Base-by-base conservation (phyloP, 2,113 vertebrate species). In the Triplophysa tibetana region DNA sequence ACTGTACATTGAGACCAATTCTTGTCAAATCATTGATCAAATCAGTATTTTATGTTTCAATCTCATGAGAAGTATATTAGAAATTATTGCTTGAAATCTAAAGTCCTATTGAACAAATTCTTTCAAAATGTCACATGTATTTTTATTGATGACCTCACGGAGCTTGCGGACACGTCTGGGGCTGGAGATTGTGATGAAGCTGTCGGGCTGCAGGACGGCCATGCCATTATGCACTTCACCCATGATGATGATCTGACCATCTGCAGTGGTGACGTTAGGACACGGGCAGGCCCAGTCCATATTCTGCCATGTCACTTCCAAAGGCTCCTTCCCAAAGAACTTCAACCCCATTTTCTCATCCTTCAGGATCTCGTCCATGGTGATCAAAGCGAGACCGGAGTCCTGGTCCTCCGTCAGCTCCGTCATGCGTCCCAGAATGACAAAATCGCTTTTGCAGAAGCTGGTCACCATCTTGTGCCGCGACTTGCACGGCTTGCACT, bases 271-370 rank as follows among this genome's bases (percentile, higher is more conserved):
- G 89, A 99, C 93, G n/a, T 99, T 99, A 45, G 97, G 98, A 77
- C 98, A 99, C 0, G 97, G 97, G 84, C 98, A 99, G 84, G 88
- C 93, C 97, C 97, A 97, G 94, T 99, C 96, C 91, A 99, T 94
- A 79, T 96, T 96, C 21, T 96, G 88, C 84, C 99, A 93, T 0
- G 96, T 98, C 86, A 99, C 94, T 89, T 99, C 96, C 9, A 99
- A 90, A 0, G 96, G 96, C 81, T 98, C 96, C 80, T 87, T 94
- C 74, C 96, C 96, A 75, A 99, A 91, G 90, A 98, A 98, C 82
- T 92, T 94, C 70, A 99, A 94, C 58, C 98, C 98, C 97, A 99
- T 98, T 92, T 98, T 96, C 82, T 99, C 97, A 0, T 99, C 98
- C 83, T 98, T 99, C 6, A 99, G 92, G 48, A 99, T 95, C 89